These are phyloP conservation scores for Myotis lucifugus DNA, from an alignment of 2,113 vertebrate genomes.

Conservation along the genomic window DNA sequence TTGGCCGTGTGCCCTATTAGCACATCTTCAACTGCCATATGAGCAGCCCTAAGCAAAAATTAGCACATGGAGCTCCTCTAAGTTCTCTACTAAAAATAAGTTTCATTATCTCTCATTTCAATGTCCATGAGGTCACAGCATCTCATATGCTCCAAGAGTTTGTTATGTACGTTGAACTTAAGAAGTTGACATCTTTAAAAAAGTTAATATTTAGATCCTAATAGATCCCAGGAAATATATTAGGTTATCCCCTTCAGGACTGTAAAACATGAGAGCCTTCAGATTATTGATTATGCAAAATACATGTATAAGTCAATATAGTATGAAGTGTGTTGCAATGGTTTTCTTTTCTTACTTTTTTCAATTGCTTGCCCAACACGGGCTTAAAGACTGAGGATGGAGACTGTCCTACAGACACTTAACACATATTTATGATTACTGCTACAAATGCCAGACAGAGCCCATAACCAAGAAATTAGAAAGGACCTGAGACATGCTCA, in stretches of 20 bases:
- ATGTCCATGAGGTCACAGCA: not conserved
- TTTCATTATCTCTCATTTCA: slow-evolving; percentile 44
- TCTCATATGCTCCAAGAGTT: not conserved
- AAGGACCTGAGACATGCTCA: not conserved
- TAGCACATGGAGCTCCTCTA: not conserved
- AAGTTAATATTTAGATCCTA: not conserved
- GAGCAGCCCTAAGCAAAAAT: slow-evolving; percentile 23
- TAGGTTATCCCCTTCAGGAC: not conserved
- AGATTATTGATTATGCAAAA: not conserved
- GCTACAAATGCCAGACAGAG: not conserved
- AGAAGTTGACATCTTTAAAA: not conserved
- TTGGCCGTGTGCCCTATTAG: slow-evolving; percentile 20
- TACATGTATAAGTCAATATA: not conserved
- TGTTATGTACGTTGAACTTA: not conserved
- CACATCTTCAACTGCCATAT: slow-evolving; percentile 36
- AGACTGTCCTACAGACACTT: not conserved
- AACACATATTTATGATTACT: not conserved
- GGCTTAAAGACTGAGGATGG: not conserved
- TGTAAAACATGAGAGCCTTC: not conserved
- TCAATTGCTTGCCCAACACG: not conserved
- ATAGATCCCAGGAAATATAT: not conserved
- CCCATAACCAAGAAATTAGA: not conserved
- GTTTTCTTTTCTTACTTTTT: slow-evolving; percentile 22
- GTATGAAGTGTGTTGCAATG: not conserved
- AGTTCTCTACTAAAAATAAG: slow-evolving; percentile 58